A percentile compares a stretch with the other conserved stretches of the same genome.
phyloP scores from a whole-genome alignment of 2,888 invertebrate genomes.

The Marronus borbonicus region DNA sequence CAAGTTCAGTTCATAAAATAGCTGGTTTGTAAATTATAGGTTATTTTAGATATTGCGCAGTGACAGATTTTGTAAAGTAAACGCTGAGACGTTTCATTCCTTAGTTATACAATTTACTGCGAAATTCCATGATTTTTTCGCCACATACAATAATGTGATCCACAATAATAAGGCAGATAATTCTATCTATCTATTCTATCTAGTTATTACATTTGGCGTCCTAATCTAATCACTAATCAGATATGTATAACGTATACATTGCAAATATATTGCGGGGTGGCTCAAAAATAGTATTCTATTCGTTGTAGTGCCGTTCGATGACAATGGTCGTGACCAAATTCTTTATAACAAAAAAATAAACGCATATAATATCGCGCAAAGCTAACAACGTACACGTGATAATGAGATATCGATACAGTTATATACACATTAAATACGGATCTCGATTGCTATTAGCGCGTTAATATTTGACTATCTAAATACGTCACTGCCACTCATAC shows the following conservation, averaged over 20 bases:
- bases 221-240: constrained; percentile 8
- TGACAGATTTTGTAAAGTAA: too few relatives aligned
- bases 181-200: not conserved
- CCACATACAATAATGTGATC: not conserved
- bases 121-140: not conserved
- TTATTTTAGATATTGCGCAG: too few relatives aligned
- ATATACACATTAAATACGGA: not conserved
- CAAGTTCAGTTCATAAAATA: too few relatives aligned
- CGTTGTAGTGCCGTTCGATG: not conserved
- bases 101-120: not conserved
- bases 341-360: not conserved
- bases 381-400: not conserved
- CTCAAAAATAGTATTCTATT: not conserved
- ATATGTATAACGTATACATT: not conserved
- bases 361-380: not conserved
- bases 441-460: not conserved
- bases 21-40: too few relatives aligned
- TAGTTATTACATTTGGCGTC: not conserved
- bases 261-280: not conserved
- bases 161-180: not conserved
- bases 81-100: not conserved
- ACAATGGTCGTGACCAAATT: constrained; percentile 1
- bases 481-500: not conserved
- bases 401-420: constrained; percentile 16
- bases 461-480: constrained; percentile 16